Conservation (phyloP, 2,113 vertebrate species). For the Laterallus jamaicensis region DNA sequence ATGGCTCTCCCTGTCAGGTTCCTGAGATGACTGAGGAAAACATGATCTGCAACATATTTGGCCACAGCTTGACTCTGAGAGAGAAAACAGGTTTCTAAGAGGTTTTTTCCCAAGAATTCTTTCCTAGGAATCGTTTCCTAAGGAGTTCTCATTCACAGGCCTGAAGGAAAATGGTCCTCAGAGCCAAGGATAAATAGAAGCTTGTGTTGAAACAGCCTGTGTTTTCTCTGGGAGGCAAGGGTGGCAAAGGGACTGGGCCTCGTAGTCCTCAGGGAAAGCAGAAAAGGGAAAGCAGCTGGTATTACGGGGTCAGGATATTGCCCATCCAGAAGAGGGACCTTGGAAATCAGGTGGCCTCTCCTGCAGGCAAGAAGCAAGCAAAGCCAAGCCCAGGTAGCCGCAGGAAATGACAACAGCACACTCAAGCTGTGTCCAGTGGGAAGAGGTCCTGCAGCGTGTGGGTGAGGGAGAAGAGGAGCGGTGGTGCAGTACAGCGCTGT, state of each 20-base stretch:
- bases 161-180: background rate
- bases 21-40: conserved; percentile 39
- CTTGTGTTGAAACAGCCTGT: background rate
- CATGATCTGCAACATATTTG: conserved; percentile 62
- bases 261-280: background rate
- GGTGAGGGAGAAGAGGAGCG: background rate
- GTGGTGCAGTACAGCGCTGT: background rate
- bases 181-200: background rate
- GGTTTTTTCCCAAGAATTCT: no score
- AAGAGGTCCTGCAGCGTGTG: background rate
- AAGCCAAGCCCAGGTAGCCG: background rate
- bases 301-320: background rate
- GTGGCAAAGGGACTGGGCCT: background rate
- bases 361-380: background rate
- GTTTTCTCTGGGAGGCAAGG: background rate
- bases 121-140: no score
- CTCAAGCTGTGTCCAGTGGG: background rate
- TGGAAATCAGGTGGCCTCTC: background rate
- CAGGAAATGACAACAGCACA: no score
- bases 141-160: background rate
- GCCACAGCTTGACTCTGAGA: conserved; percentile 35
- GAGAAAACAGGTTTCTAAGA: conserved; percentile 30
- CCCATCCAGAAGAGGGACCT: background rate
- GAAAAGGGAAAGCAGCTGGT: background rate
- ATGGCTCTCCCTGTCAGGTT: conserved; percentile 60